Percentiles rank a stretch among this genome's conserved stretches.
phyloP scores from a whole-genome alignment of 2,888 invertebrate genomes.

The Drosophila seclusa region DNA sequence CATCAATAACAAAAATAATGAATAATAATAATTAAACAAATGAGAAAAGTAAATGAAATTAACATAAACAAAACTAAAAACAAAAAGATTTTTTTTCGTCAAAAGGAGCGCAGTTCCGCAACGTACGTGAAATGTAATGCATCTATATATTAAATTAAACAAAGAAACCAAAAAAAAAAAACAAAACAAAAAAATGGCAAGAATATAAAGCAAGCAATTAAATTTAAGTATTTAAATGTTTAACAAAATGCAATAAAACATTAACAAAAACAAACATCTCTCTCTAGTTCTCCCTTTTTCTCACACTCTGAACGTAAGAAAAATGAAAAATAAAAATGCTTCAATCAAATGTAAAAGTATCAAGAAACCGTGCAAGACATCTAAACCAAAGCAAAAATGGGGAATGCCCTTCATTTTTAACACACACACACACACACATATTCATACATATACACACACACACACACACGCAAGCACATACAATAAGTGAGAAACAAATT shows the following conservation, averaged over 20 bases:
- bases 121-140: conserved; percentile 72
- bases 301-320: conserved; percentile 50
- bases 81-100: conserved; percentile 69
- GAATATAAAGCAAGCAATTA: conserved; percentile 74
- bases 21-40: conserved; percentile 23
- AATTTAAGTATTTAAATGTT: conserved; percentile 79
- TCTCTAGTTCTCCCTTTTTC: conserved; percentile 54
- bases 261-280: conserved; percentile 44
- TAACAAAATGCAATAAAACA: conserved; percentile 57
- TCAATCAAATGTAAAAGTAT: conserved; percentile 39
- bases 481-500: conserved; percentile 6
- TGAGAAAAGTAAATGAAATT: conserved; percentile 54
- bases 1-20: conserved; percentile 45
- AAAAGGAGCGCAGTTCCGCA: conserved; percentile 76
- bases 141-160: conserved; percentile 72
- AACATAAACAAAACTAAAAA: conserved; percentile 38
- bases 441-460: conserved; percentile 7
- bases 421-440: conserved; percentile 4
- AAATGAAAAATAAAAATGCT: conserved; percentile 32
- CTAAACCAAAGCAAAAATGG: conserved; percentile 1
- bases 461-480: conserved; percentile 8
- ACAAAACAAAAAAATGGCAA: conserved; percentile 50
- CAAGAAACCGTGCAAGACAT: conserved; percentile 18
- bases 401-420: conserved; percentile 9
- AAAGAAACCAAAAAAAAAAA: neutral